These are phyloP conservation scores for Hesperophylax magnus DNA, from an alignment of 1,140 invertebrate species.

Conservation along the genomic window DNA sequence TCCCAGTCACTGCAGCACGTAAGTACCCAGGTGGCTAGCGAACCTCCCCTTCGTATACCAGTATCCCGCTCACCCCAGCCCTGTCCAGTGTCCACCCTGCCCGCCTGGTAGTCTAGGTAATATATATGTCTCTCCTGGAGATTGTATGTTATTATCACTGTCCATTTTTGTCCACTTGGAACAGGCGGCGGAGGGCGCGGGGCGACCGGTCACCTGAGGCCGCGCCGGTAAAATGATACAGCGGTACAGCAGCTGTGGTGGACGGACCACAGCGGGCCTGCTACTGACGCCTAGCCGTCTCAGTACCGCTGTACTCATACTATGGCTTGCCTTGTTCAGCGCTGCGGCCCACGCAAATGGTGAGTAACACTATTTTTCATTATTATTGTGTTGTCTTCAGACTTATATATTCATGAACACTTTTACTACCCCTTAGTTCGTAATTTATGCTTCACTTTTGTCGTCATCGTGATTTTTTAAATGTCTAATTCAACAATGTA, in stretches of 20 bases:
- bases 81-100: neutral
- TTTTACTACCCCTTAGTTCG: too few relatives aligned
- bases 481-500: too few relatives aligned
- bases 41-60: neutral
- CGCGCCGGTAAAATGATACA: conserved; percentile 57
- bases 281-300: conserved; percentile 45
- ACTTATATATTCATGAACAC: neutral
- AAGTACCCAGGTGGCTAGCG: neutral
- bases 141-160: conserved; percentile 56
- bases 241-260: conserved; percentile 56
- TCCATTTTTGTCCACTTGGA: conserved; percentile 56
- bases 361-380: conserved; percentile 45
- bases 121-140: conserved; percentile 48
- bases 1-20: neutral
- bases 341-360: conserved; percentile 47
- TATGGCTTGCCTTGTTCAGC: conserved; percentile 53
- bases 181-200: conserved; percentile 50
- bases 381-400: neutral
- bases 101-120: conserved; percentile 22
- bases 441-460: too few relatives aligned
- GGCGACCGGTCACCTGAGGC: conserved; percentile 53
- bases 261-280: conserved; percentile 46
- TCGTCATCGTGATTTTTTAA: too few relatives aligned
- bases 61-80: neutral
- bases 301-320: conserved; percentile 54